Evolutionary conservation across 2,797 vertebrate species (phyloP).

Genomic region (Poeciliopsis infans): DNA sequence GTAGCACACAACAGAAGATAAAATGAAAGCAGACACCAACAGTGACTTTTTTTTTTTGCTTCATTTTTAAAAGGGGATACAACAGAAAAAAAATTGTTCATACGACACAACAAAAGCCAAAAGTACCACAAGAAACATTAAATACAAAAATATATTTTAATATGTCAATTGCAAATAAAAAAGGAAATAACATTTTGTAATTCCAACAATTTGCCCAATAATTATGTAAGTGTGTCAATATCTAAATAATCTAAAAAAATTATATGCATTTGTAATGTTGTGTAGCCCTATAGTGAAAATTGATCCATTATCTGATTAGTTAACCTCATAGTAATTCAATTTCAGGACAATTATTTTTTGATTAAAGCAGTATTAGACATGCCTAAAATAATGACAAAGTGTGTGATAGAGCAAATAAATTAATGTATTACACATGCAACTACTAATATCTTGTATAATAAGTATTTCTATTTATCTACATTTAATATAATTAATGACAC

Average conservation of each 20-base stretch:
- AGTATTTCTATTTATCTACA: neutral
- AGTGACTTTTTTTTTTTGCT: neutral
- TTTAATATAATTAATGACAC: neutral
- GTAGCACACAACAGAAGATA: slow-evolving; percentile 2
- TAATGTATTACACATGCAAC: neutral
- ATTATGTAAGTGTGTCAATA: neutral
- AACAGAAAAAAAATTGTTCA: neutral
- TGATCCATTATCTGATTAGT: neutral
- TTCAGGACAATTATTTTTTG: neutral
- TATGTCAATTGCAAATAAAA: neutral
- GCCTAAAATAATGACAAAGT: neutral
- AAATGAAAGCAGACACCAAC: slow-evolving; percentile 23
- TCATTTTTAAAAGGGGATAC: neutral
- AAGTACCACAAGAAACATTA: neutral
- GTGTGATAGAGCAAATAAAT: neutral
- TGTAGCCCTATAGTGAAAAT: neutral
- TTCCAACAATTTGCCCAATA: neutral
- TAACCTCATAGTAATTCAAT: neutral
- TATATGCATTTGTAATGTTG: neutral
- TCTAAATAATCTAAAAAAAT: neutral
- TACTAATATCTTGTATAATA: neutral
- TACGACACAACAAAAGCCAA: neutral
- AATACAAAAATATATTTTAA: neutral
- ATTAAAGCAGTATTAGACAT: neutral
- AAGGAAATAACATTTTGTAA: neutral